These are phyloP conservation scores for Macquaria australasica DNA, from an alignment of 2,113 vertebrate genomes.

Conservation along the genomic window DNA sequence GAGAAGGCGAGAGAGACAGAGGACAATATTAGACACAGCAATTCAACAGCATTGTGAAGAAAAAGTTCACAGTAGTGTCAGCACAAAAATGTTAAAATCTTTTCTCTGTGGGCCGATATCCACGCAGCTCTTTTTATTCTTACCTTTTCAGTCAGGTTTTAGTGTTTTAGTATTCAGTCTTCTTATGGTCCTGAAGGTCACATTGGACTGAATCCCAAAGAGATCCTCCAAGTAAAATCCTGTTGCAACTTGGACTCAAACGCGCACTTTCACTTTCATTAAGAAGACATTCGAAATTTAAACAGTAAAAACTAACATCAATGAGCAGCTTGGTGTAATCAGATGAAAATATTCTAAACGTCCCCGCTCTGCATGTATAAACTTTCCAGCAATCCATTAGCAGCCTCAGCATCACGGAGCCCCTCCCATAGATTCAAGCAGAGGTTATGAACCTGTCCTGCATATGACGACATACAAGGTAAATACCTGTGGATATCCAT, in stretches of 20 bases:
- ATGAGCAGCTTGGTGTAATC: not conserved
- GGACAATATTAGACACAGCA: not conserved
- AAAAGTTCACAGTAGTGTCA: no score
- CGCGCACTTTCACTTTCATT: not conserved
- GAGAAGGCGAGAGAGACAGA: not conserved
- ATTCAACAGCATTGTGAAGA: not conserved
- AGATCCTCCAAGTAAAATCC: conserved; percentile 43
- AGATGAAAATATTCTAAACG: conserved; percentile 36
- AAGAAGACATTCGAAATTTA: not conserved
- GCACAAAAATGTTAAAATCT: not conserved
- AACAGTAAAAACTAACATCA: not conserved
- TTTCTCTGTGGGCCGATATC: not conserved
- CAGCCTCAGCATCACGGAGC: conserved; percentile 50
- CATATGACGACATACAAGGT: conserved; percentile 27
- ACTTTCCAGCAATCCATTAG: conserved; percentile 57
- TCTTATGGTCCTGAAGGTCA: conserved; percentile 35
- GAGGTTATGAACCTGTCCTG: conserved; percentile 57
- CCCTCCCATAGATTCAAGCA: conserved; percentile 61
- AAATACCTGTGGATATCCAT: conserved; percentile 60
- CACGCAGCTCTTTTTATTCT: conserved; percentile 25
- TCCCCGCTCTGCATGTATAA: conserved; percentile 16
- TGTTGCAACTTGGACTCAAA: not conserved
- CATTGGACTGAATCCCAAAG: conserved; percentile 14
- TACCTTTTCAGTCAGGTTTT: conserved; percentile 55
- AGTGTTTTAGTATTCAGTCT: conserved; percentile 23